phyloP scores from a whole-genome alignment of 2,888 invertebrate species.

The Pantelozetes paolii region DNA sequence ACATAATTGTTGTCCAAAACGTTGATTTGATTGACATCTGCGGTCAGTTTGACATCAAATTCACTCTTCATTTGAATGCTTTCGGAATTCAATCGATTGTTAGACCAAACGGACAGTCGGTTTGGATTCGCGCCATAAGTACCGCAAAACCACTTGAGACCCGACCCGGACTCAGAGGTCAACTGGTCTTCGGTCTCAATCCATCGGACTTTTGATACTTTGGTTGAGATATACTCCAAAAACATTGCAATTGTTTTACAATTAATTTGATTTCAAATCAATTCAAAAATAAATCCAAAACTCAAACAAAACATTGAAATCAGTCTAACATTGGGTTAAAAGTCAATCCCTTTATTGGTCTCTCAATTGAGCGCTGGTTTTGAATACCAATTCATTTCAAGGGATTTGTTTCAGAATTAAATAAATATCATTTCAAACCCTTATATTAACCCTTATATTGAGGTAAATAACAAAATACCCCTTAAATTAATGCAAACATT shows the following conservation, averaged over 20 bases:
- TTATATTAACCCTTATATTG: no score
- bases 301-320: background rate
- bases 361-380: no score
- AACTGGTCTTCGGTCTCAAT: background rate
- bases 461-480: no score
- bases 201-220: slow-evolving; percentile 18
- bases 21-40: slow-evolving; percentile 29
- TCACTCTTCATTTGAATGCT: background rate
- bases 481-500: no score
- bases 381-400: no score
- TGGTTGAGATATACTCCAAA: slow-evolving; percentile 1
- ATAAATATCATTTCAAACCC: no score
- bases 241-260: background rate
- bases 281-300: background rate
- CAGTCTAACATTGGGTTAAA: background rate
- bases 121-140: background rate
- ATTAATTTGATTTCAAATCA: background rate
- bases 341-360: background rate
- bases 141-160: slow-evolving; percentile 10
- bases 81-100: background rate
- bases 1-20: background rate
- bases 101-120: slow-evolving; percentile 15
- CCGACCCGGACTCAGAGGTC: background rate
- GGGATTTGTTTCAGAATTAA: no score
- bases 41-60: background rate